phyloP scores from a whole-genome alignment of 2,113 vertebrate genomes.

The Sapayoa aenigma region DNA sequence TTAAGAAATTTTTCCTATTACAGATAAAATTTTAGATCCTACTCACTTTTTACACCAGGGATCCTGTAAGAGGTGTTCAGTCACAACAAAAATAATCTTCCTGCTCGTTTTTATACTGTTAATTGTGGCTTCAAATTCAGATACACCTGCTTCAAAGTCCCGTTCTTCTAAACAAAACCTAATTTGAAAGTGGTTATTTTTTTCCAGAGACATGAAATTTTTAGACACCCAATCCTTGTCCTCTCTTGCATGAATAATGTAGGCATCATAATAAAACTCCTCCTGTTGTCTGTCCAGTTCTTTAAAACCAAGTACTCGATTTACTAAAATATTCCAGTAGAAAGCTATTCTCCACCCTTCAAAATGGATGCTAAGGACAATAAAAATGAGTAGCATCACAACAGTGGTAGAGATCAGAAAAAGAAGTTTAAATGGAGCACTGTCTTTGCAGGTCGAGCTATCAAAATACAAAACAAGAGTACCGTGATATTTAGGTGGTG shows the following conservation, averaged over 20 bases:
- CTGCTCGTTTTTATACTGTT: conserved; percentile 84
- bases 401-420: conserved; percentile 75
- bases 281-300: conserved; percentile 73
- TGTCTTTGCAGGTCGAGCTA: conserved; percentile 85
- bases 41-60: conserved; percentile 87
- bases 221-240: conserved; percentile 85
- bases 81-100: conserved; percentile 91
- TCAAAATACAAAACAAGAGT: conserved; percentile 81
- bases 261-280: conserved; percentile 84
- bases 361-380: conserved; percentile 78
- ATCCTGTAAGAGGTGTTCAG: conserved; percentile 85
- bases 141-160: conserved; percentile 81
- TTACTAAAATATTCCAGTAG: conserved; percentile 86
- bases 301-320: conserved; percentile 83
- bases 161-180: conserved; percentile 87
- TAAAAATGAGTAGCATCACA: conserved; percentile 66
- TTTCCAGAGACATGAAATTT: conserved; percentile 80
- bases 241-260: conserved; percentile 81
- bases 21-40: neutral
- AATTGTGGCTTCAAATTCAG: conserved; percentile 80
- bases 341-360: conserved; percentile 93
- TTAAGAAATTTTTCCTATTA: neutral
- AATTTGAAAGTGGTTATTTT: conserved; percentile 60
- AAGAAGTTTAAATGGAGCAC: conserved; percentile 83
- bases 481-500: conserved; percentile 85